Conservation (phyloP, 2,888 invertebrate genomes). For the Heteropelma amictum region DNA sequence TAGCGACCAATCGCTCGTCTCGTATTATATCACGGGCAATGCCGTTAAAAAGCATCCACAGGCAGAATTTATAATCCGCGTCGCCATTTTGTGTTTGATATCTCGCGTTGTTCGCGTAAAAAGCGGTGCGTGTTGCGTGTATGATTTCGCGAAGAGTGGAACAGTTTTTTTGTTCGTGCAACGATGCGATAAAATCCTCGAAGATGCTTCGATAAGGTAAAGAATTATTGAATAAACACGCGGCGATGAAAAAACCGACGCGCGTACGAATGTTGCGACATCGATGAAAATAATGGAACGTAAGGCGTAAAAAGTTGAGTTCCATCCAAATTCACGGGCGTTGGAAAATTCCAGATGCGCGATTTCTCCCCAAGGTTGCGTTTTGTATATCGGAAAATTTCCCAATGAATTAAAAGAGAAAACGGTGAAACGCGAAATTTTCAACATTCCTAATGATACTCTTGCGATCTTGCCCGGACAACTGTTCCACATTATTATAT, state of each 20-base stretch:
- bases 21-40: slow-evolving; percentile 49
- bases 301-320: neutral
- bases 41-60: slow-evolving; percentile 58
- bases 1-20: slow-evolving; percentile 54
- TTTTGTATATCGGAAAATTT: slow-evolving; percentile 27
- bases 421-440: too few relatives aligned
- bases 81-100: slow-evolving; percentile 69
- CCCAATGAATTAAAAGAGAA: too few relatives aligned
- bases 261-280: neutral
- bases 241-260: neutral
- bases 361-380: slow-evolving; percentile 41
- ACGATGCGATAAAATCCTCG: slow-evolving; percentile 49
- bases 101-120: slow-evolving; percentile 61
- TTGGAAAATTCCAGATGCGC: slow-evolving; percentile 47
- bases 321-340: slow-evolving; percentile 32
- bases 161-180: slow-evolving; percentile 47
- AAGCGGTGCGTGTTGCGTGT: slow-evolving; percentile 54
- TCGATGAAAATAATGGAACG: neutral
- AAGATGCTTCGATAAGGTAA: slow-evolving; percentile 61
- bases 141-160: slow-evolving; percentile 63
- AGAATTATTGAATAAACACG: neutral
- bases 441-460: neutral
- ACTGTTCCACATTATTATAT: too few relatives aligned
- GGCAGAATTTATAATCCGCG: slow-evolving; percentile 56
- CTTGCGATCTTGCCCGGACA: neutral